A percentile compares a stretch with the other conserved stretches of the same genome.
phyloP scores from a whole-genome alignment of 2,888 invertebrate genomes.

The Creontiades dilutus region DNA sequence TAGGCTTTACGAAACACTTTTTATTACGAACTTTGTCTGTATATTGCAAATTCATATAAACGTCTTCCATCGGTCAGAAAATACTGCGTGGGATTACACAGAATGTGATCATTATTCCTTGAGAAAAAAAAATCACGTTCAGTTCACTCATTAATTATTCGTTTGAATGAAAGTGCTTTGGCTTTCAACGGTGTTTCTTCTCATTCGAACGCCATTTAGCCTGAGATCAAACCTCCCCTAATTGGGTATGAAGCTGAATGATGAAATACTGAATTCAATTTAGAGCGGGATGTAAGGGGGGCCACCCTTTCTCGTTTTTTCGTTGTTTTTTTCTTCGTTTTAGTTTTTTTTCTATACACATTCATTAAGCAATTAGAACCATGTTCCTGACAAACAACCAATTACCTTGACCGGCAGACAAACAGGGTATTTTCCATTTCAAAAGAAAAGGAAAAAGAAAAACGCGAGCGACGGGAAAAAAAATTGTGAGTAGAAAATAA shows the following conservation, averaged over 20 bases:
- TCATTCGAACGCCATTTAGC: neutral
- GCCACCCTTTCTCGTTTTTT: neutral
- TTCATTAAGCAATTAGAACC: constrained; percentile 57
- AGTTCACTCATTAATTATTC: too few relatives aligned
- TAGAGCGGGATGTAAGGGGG: constrained; percentile 5
- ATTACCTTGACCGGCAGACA: constrained; percentile 59
- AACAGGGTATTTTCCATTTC: constrained; percentile 67
- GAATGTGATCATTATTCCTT: too few relatives aligned
- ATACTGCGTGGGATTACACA: too few relatives aligned
- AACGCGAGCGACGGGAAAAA: constrained; percentile 17
- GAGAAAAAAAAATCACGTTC: too few relatives aligned
- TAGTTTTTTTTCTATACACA: constrained; percentile 28
- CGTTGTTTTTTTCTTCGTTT: neutral
- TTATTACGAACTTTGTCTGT: too few relatives aligned
- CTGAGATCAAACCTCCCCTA: constrained; percentile 31
- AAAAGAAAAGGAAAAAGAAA: constrained; percentile 55
- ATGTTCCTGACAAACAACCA: constrained; percentile 67
- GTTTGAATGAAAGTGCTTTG: too few relatives aligned
- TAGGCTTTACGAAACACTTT: too few relatives aligned
- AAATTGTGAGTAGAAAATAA: constrained; percentile 52
- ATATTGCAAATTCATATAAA: too few relatives aligned
- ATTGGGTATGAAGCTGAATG: constrained; percentile 33
- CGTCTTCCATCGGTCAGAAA: too few relatives aligned
- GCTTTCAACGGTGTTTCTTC: constrained; percentile 3
- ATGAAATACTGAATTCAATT: constrained; percentile 56